Evolutionary conservation across 53 echinoderm and acorn worm genomes (phyloP), one percentile per base, ranked within the genome.

Genomic region (Crossaster papposus): DNA sequence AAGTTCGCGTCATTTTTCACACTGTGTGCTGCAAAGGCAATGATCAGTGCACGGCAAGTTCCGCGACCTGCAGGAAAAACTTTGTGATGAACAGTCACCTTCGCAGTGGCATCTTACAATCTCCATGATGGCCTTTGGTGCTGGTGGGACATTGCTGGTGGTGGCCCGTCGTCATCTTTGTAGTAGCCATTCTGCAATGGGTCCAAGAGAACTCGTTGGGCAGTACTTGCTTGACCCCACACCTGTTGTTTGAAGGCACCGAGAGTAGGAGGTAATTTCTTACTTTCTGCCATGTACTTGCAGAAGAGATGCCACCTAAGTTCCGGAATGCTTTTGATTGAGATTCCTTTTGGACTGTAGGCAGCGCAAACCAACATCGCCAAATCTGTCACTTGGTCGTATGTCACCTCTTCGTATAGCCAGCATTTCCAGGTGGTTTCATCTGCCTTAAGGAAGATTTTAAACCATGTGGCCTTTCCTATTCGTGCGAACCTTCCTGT

Each of bases 221-320:
- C 62, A 31, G 75, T 36, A 64, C 44, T 80, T 78, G 93, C 79
- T 50, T 80, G 90, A 65, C 80, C 51, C 80, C 90, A 93, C 13
- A 86, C 80, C 44, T 81, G 93, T 36, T 93, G 62, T 72, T 85
- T 70, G 7, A 92, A 76, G 14, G 88, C 88, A 72, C 80, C 88
- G 28, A 32, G 29, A 28, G 88, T 91, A 0, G 81, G 92, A 64
- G 77, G 92, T 29, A 89, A 36, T 32, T 75, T 86, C 64, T 71
- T 62, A 50, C 81, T 92, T n/a, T n/a, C n/a, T n/a, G n/a, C n/a
- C n/a, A n/a, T n/a, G n/a, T n/a, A n/a, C n/a, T n/a, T n/a, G n/a
- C n/a, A n/a, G n/a, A n/a, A 80, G 14, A 91, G 86, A 91, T 91
- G 64, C 84, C 92, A 92, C 65, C 90, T 15, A 70, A 90, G 80